A percentile compares a stretch with the other conserved stretches of the same genome.
phyloP scores from a whole-genome alignment of 2,113 vertebrate genomes.

The Cnemophilus loriae region DNA sequence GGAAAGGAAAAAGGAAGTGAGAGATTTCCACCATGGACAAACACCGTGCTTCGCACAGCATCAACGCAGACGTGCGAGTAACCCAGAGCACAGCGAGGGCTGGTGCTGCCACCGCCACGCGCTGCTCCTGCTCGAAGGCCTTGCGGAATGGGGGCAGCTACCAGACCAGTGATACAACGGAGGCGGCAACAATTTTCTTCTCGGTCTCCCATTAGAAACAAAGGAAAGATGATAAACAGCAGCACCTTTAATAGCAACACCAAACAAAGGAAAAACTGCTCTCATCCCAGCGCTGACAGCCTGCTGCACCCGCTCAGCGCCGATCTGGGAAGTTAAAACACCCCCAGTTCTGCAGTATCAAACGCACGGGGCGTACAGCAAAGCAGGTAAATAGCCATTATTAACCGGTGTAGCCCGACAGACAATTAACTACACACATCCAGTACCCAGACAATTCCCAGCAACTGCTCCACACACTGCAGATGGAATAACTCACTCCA shows the following conservation, averaged over 20 bases:
- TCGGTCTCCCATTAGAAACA: neutral
- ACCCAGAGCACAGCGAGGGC: rapidly evolving
- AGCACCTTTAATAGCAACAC: neutral
- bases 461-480: neutral
- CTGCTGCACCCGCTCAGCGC: neutral
- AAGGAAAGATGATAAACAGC: neutral
- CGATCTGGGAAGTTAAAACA: neutral
- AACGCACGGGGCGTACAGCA: rapidly evolving
- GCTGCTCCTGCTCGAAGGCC: neutral
- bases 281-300: neutral
- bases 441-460: neutral
- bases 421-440: neutral
- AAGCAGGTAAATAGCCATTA: neutral
- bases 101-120: rapidly evolving
- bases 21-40: neutral
- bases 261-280: neutral
- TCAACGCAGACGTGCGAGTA: rapidly evolving
- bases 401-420: neutral
- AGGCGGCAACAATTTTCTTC: neutral
- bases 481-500: neutral
- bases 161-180: rapidly evolving
- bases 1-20: neutral
- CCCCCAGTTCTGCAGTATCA: neutral
- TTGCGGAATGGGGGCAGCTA: neutral
- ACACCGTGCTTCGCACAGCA: rapidly evolving